Conservation (phyloP, 2,888 invertebrate species). For the Stenoptilia bipunctidactyla region DNA sequence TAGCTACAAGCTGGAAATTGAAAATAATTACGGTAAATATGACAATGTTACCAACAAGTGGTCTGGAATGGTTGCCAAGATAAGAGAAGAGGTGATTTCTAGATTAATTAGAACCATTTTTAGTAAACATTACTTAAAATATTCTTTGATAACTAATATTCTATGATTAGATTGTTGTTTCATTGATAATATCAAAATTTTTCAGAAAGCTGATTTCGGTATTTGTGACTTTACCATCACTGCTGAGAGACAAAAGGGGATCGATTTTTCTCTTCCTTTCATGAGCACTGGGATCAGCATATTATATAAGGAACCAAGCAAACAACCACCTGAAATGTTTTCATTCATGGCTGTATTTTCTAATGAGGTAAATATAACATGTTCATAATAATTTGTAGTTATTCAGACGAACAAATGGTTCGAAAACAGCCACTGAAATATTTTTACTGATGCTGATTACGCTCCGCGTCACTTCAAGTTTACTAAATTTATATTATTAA, state of each 20-base stretch:
- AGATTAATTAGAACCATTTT: not conserved
- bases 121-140: too few relatives aligned
- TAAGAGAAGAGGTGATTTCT: constrained; percentile 78
- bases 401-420: too few relatives aligned
- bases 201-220: constrained; percentile 75
- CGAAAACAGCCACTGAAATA: too few relatives aligned
- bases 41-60: constrained; percentile 67
- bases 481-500: too few relatives aligned
- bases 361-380: constrained; percentile 69
- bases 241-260: constrained; percentile 85
- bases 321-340: constrained; percentile 89
- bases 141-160: too few relatives aligned
- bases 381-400: too few relatives aligned
- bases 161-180: too few relatives aligned
- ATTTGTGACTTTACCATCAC: constrained; percentile 93
- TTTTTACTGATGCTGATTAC: too few relatives aligned
- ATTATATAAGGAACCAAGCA: constrained; percentile 87
- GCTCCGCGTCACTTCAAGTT: too few relatives aligned
- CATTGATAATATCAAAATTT: too few relatives aligned
- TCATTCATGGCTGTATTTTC: constrained; percentile 94
- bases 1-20: constrained; percentile 82
- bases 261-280: constrained; percentile 96
- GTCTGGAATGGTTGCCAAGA: constrained; percentile 78
- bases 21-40: constrained; percentile 74
- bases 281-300: constrained; percentile 95